These are phyloP conservation scores for Heteromyza rotundicornis DNA, from an alignment of 2,888 invertebrate species.

Conservation along the genomic window DNA sequence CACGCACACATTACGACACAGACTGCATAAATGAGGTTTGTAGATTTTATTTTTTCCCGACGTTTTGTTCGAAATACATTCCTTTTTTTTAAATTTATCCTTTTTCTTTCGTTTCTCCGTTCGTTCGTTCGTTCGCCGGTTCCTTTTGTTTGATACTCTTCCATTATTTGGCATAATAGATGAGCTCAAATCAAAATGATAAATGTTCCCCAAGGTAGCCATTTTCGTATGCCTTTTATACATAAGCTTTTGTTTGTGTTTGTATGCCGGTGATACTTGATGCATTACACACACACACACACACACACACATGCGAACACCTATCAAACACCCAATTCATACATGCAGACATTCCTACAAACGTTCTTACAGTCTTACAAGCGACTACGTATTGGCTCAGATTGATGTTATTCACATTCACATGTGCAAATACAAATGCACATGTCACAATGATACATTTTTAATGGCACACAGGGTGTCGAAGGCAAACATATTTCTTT, in stretches of 20 bases:
- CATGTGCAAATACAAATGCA: too few species aligned
- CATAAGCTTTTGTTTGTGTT: not conserved
- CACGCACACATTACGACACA: too few species aligned
- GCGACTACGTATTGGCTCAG: conserved; percentile 12
- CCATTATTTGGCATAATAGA: conserved; percentile 18
- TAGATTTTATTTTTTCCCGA: not conserved
- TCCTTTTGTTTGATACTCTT: not conserved
- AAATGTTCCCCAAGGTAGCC: conserved; percentile 19
- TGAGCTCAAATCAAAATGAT: conserved; percentile 23
- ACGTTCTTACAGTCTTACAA: too few species aligned
- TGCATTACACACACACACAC: not conserved
- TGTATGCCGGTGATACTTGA: not conserved
- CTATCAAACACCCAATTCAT: not conserved
- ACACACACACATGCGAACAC: not conserved
- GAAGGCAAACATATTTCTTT: too few species aligned
- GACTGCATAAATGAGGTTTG: not conserved
- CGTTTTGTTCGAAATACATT: not conserved
- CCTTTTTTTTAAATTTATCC: not conserved
- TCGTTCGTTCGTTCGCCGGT: not conserved
- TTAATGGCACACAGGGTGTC: too few species aligned
- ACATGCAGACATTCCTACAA: not conserved
- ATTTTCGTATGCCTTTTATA: conserved; percentile 9
- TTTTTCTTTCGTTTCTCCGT: not conserved
- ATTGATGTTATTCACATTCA: conserved; percentile 8
- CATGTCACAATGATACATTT: too few species aligned